Evolutionary conservation across 2,113 vertebrate genomes (phyloP), one percentile per base, ranked within the genome.

Genomic region (Melospiza georgiana): DNA sequence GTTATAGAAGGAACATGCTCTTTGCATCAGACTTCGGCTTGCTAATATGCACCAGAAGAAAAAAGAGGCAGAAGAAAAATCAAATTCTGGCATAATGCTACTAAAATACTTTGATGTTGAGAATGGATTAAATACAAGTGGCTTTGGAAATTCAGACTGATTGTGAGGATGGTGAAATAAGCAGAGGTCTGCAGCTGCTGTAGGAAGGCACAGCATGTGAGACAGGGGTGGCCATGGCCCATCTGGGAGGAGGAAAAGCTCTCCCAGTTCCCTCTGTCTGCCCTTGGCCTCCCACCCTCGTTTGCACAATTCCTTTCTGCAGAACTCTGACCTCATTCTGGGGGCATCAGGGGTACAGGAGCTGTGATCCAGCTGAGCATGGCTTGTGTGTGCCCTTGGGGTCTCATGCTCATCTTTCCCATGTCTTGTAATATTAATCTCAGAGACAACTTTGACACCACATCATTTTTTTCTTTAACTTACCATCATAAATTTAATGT

Each of bases 151-250:
- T 35, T 57, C 31, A 35, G 61, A 23, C 5, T 20, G 41, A 51
- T 33, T 51, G 10, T 11, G 8, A 39, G 28, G 4, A 5, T 43
- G 23, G 8, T 27, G 3, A 39, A 55, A 15, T 7, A 39, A 55
- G 2, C 5, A 15, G 30, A 24, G 15, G 8, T 9, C 5, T 1
- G 1, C 11, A 69, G 73, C 21, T 68, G 54, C 1, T 3, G 10
- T 16, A 21, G 51, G 17, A 5, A 16, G n/a, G 14, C 9, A 10
- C 0, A 35, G 17, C 4, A 0, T 3, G 11, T 4, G 12, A 17
- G n/a, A 22, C 10, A 58, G 20, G 7, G 15, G 49, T 5, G 12
- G 58, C 25, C 30, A 18, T 15, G 35, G 33, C n/a, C 58, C 55
- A 6, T 9, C 5, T 2, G 4, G 15, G 13, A 69, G 15, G 5